Conservation (phyloP, 1,140 invertebrate species). For the Ruditapes philippinarum region DNA sequence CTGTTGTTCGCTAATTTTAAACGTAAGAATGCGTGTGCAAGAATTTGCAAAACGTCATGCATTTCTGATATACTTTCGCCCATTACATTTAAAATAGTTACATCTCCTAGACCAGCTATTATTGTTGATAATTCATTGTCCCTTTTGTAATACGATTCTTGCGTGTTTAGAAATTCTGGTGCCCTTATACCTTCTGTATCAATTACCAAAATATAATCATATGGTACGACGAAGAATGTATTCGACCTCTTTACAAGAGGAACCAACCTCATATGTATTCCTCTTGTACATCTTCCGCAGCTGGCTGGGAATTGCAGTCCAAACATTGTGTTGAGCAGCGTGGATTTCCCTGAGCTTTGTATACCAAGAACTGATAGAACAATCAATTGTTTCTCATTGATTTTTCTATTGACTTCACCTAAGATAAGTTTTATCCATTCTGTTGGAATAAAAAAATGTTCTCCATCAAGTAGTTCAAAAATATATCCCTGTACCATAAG, state of each 20-base stretch:
- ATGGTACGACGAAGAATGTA: no score
- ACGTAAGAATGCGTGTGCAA: constrained; percentile 32
- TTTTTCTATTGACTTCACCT: neutral
- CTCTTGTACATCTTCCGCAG: neutral
- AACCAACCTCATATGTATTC: neutral
- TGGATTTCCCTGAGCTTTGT: constrained; percentile 40
- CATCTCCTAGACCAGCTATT: constrained; percentile 53
- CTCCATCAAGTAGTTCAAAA: neutral
- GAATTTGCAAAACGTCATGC: constrained; percentile 58
- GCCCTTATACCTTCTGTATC: constrained; percentile 37
- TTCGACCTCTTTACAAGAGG: neutral
- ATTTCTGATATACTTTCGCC: constrained; percentile 48
- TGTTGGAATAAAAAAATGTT: neutral
- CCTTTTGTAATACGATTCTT: neutral
- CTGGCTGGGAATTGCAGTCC: neutral
- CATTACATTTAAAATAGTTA: constrained; percentile 52
- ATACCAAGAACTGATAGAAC: neutral
- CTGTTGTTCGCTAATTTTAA: constrained; percentile 31
- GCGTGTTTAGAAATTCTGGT: neutral
- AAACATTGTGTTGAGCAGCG: constrained; percentile 24
- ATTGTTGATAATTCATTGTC: constrained; percentile 62
- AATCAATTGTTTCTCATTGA: neutral
- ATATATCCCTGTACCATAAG: neutral
- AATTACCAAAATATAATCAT: neutral
- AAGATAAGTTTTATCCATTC: neutral